phyloP scores from a whole-genome alignment of 2,888 invertebrate genomes.

The Drepana falcataria region DNA sequence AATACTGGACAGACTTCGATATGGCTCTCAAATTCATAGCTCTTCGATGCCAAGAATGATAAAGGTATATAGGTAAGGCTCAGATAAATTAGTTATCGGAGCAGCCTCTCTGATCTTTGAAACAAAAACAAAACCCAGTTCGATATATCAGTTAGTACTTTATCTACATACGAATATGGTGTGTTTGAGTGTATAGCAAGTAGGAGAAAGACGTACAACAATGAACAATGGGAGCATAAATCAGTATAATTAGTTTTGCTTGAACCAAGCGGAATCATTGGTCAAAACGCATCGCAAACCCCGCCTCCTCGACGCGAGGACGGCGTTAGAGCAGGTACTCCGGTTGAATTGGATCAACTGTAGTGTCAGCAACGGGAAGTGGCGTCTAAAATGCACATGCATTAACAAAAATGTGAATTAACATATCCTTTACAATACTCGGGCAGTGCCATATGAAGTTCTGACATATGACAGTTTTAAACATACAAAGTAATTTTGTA shows the following conservation, averaged over 20 bases:
- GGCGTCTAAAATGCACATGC: conserved; percentile 6
- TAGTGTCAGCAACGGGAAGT: conserved; percentile 54
- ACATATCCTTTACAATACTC: no score
- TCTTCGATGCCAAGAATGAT: no score
- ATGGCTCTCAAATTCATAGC: not conserved
- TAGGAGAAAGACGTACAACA: conserved; percentile 82
- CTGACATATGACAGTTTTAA: no score
- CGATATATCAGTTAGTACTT: conserved; percentile 39
- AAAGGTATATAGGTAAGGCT: not conserved
- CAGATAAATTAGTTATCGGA: conserved; percentile 29
- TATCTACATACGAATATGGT: conserved; percentile 43
- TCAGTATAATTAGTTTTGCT: conserved; percentile 94
- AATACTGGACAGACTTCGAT: not conserved
- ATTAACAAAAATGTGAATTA: not conserved
- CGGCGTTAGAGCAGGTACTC: conserved; percentile 61
- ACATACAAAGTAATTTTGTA: no score
- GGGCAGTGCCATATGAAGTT: no score
- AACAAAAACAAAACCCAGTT: conserved; percentile 34
- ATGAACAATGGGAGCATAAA: conserved; percentile 96
- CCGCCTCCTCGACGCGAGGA: conserved; percentile 73
- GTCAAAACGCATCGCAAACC: conserved; percentile 78
- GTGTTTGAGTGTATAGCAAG: conserved; percentile 48
- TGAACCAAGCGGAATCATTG: conserved; percentile 81
- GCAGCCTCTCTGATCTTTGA: conserved; percentile 22
- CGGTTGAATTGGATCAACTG: conserved; percentile 61